phyloP scores from a whole-genome alignment of 2,113 vertebrate species.

The Bos indicus region DNA sequence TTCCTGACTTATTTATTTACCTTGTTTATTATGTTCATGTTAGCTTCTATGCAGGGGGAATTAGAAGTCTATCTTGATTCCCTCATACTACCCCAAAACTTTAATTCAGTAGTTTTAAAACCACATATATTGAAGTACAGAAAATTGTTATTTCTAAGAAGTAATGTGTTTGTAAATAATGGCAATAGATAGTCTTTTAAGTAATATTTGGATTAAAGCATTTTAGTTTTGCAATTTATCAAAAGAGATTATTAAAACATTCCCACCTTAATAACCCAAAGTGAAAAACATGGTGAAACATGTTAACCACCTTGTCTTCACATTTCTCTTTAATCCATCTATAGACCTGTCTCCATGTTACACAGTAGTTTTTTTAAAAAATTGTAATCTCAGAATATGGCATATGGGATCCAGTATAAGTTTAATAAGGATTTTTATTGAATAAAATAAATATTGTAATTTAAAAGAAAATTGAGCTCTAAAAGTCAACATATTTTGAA shows the following conservation, averaged over 20 bases:
- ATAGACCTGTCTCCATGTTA: neutral
- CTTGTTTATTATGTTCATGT: neutral
- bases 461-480: neutral
- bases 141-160: neutral
- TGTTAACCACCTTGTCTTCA: neutral
- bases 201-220: neutral
- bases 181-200: neutral
- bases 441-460: neutral
- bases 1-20: neutral
- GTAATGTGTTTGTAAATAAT: neutral
- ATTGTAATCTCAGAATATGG: neutral
- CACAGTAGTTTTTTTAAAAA: neutral
- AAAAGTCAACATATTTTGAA: neutral
- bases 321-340: neutral
- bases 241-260: neutral
- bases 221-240: neutral
- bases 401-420: too few relatives aligned
- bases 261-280: neutral
- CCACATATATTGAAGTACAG: neutral
- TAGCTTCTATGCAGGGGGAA: neutral
- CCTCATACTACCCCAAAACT: neutral
- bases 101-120: neutral
- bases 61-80: neutral
- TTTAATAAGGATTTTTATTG: neutral
- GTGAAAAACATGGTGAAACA: neutral